Conservation (phyloP, 2,113 vertebrate genomes). For the Diphyllodes magnificus region DNA sequence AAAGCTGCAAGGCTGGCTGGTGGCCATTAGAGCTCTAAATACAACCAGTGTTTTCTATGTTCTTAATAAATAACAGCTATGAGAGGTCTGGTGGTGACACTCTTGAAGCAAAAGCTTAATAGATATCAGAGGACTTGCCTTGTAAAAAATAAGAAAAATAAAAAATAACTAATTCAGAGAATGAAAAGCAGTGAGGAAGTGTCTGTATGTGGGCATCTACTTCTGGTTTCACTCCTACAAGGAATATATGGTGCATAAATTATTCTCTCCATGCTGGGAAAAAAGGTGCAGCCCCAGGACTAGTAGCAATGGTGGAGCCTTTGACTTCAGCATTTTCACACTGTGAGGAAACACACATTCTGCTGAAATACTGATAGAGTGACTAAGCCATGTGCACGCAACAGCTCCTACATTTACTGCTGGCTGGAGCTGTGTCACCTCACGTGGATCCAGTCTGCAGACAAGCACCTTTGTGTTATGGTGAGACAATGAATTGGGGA, state of each 20-base stretch:
- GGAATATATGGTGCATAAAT: background rate
- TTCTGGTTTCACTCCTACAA: background rate
- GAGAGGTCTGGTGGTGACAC: background rate
- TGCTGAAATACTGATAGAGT: background rate
- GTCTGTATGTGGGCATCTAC: background rate
- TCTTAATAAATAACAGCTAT: background rate
- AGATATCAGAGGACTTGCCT: background rate
- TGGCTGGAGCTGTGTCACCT: background rate
- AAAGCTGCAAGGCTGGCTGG: background rate
- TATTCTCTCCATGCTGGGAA: background rate
- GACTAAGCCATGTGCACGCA: background rate
- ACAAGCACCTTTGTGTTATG: background rate
- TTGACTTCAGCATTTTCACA: background rate
- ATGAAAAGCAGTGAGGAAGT: background rate
- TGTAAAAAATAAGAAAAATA: background rate
- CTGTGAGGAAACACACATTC: background rate
- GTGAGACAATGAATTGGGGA: background rate
- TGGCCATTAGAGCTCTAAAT: background rate
- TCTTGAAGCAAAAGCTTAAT: background rate
- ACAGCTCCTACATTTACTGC: background rate
- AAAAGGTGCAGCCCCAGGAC: background rate
- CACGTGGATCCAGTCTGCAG: accelerated
- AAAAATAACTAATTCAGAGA: background rate
- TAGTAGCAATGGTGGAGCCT: background rate
- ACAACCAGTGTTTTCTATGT: background rate